Conservation (phyloP, 2,113 vertebrate genomes). For the Pimephales promelas region DNA sequence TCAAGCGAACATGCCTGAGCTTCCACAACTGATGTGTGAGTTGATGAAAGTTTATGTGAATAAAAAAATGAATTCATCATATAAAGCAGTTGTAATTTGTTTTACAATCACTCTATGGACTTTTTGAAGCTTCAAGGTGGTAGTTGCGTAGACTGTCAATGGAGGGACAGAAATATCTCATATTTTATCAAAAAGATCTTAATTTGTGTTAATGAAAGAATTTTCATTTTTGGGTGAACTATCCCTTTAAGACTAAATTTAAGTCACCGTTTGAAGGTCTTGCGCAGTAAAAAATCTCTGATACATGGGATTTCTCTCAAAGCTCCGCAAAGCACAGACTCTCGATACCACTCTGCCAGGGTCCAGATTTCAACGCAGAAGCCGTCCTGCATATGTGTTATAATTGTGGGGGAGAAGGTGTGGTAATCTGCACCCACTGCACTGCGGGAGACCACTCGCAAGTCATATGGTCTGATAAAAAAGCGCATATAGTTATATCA, state of each 20-base stretch:
- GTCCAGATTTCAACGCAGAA: constrained; percentile 68
- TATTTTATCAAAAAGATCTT: too few relatives aligned
- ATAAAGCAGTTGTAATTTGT: too few relatives aligned
- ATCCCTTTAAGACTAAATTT: neutral
- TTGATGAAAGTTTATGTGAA: too few relatives aligned
- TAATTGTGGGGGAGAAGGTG: constrained; percentile 75
- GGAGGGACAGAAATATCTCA: too few relatives aligned
- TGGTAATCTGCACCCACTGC: constrained; percentile 77
- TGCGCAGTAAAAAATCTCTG: constrained; percentile 72
- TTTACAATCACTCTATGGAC: too few relatives aligned
- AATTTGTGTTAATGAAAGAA: too few relatives aligned
- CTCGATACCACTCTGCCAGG: constrained; percentile 77
- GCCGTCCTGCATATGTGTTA: constrained; percentile 75
- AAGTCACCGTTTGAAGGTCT: constrained; percentile 73
- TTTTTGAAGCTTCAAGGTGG: too few relatives aligned
- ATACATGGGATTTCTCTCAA: constrained; percentile 78
- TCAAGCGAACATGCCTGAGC: too few relatives aligned
- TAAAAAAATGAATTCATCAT: too few relatives aligned
- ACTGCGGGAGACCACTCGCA: constrained; percentile 68
- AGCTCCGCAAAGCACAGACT: constrained; percentile 74
- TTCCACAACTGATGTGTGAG: too few relatives aligned
- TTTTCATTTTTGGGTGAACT: too few relatives aligned
- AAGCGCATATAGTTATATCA: neutral
- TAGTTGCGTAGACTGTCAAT: too few relatives aligned
- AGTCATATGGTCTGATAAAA: constrained; percentile 78